Conservation (phyloP, 2,113 vertebrate genomes). For the Potamarius usumacintae region DNA sequence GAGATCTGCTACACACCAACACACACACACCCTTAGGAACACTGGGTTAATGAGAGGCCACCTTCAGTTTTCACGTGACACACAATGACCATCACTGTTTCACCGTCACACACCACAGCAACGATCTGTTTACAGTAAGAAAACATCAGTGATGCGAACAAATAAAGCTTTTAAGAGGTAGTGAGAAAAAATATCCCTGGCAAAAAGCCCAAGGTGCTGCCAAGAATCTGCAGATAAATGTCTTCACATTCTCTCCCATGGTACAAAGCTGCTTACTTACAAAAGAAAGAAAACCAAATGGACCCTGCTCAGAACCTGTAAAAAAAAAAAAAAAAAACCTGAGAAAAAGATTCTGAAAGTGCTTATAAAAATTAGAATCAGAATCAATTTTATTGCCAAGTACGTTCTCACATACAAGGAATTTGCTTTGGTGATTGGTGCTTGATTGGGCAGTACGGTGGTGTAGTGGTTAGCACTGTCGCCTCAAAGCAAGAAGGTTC, state of each 20-base stretch:
- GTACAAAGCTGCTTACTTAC: background rate
- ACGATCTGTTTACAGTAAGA: conserved; percentile 9
- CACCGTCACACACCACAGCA: conserved; percentile 10
- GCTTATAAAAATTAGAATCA: conserved; percentile 40
- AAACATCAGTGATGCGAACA: background rate
- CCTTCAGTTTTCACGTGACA: background rate
- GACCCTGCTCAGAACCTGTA: background rate
- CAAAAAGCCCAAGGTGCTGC: conserved; percentile 4
- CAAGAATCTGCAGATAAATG: conserved; percentile 6
- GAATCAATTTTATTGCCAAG: too few relatives aligned
- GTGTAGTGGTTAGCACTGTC: too few relatives aligned
- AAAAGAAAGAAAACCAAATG: conserved; percentile 8
- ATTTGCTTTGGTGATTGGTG: too few relatives aligned
- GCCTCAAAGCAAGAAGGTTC: too few relatives aligned
- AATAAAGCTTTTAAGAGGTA: background rate
- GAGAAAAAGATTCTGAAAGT: conserved; percentile 30
- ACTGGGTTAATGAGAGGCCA: conserved; percentile 1
- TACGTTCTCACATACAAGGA: too few relatives aligned
- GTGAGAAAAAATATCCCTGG: conserved; percentile 7
- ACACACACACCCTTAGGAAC: conserved; percentile 6
- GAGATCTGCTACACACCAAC: conserved; percentile 27
- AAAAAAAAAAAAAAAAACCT: background rate
- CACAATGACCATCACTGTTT: conserved; percentile 16
- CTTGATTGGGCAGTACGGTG: too few relatives aligned
- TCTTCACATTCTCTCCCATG: background rate